phyloP scores from a whole-genome alignment of 1,140 invertebrate species.

The Melipona quadrifasciata region DNA sequence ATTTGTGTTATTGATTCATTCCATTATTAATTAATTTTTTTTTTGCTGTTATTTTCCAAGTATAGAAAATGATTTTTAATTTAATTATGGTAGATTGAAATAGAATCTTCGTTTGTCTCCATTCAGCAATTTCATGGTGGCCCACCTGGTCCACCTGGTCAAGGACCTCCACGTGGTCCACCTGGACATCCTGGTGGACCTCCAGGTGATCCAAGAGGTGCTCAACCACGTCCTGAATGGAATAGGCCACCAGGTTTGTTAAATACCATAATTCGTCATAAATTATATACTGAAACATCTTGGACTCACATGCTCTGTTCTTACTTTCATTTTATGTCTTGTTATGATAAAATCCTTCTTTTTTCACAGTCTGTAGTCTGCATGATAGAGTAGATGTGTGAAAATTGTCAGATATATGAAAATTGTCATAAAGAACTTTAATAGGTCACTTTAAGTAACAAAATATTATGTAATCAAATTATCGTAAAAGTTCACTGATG shows the following conservation, averaged over 20 bases:
- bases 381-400: constrained; percentile 42
- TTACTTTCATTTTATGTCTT: constrained; percentile 5
- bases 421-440: constrained; percentile 5
- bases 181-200: constrained; percentile 82
- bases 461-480: constrained; percentile 43
- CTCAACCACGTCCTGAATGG: constrained; percentile 88
- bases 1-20: background rate
- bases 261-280: background rate
- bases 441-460: constrained; percentile 44
- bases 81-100: constrained; percentile 49
- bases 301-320: constrained; percentile 39
- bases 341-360: background rate
- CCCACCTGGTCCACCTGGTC: constrained; percentile 84
- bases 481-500: constrained; percentile 56
- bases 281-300: constrained; percentile 62
- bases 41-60: constrained; percentile 36
- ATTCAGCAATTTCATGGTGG: constrained; percentile 84
- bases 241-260: constrained; percentile 85
- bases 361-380: constrained; percentile 24
- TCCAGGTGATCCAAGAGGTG: constrained; percentile 83
- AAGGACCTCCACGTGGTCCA: constrained; percentile 85
- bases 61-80: constrained; percentile 29
- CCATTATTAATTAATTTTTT: constrained; percentile 7
- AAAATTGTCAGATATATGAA: constrained; percentile 9
- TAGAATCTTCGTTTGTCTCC: constrained; percentile 45